A percentile compares a stretch with the other conserved stretches of the same genome.
Evolutionary conservation across 2,797 vertebrate species (phyloP).

Genomic region (Gymnocypris eckloni): DNA sequence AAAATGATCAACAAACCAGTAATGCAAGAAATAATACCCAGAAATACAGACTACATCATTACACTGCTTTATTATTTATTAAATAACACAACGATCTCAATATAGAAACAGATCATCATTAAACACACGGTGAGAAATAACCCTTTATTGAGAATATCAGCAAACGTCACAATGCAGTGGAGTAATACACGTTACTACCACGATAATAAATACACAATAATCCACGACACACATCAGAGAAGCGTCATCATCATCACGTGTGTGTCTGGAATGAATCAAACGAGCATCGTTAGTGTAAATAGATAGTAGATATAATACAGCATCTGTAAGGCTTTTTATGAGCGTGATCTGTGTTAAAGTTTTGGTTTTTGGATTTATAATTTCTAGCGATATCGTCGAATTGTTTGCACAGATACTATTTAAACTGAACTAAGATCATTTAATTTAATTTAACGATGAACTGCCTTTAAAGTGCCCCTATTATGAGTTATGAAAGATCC

Average conservation of each 20-base stretch:
- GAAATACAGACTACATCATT: neutral
- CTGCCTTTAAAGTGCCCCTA: too few relatives aligned
- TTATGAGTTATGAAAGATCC: too few relatives aligned
- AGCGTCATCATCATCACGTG: conserved; percentile 56
- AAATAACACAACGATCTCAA: conserved; percentile 13
- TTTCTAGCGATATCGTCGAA: too few relatives aligned
- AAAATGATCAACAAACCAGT: neutral
- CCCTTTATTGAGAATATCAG: conserved; percentile 82
- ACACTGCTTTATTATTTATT: neutral
- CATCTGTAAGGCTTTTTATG: neutral
- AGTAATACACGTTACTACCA: conserved; percentile 67
- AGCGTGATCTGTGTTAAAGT: neutral
- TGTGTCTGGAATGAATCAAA: conserved; percentile 17
- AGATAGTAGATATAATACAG: neutral
- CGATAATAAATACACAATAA: conserved; percentile 82
- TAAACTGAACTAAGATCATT: too few relatives aligned
- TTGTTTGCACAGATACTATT: too few relatives aligned
- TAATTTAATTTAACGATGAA: too few relatives aligned
- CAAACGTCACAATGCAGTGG: conserved; percentile 81
- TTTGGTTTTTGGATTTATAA: too few relatives aligned
- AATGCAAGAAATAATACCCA: neutral
- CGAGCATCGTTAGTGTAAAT: neutral
- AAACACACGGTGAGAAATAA: conserved; percentile 71
- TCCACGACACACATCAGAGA: conserved; percentile 81
- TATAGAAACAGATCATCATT: conserved; percentile 1